Conservation (phyloP, 2,888 invertebrate genomes). For the Teleogryllus oceanicus region DNA sequence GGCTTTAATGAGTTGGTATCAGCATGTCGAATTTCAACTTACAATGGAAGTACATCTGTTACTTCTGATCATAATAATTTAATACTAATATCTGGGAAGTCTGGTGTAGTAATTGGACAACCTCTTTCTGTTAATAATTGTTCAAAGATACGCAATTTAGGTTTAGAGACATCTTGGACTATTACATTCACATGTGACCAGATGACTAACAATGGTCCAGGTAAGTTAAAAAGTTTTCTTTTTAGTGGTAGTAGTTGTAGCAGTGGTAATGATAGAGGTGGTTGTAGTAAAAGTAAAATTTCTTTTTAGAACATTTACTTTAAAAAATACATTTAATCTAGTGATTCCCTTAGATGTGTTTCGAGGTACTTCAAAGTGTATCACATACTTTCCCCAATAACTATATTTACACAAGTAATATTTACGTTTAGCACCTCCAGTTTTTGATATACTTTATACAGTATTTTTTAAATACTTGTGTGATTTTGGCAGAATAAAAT, state of each 20-base stretch:
- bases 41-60: conserved; percentile 46
- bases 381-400: too few relatives aligned
- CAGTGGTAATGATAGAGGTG: conserved; percentile 28
- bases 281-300: conserved; percentile 29
- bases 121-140: conserved; percentile 30
- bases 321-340: background rate
- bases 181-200: conserved; percentile 33
- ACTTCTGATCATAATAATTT: conserved; percentile 56
- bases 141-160: conserved; percentile 23
- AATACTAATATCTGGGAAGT: conserved; percentile 66
- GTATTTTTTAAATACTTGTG: too few relatives aligned
- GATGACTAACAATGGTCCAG: background rate
- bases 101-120: conserved; percentile 54
- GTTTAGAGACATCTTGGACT: conserved; percentile 28
- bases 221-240: too few relatives aligned
- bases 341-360: background rate
- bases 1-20: conserved; percentile 66
- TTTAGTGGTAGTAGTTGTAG: too few relatives aligned
- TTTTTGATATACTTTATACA: too few relatives aligned
- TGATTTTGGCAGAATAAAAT: too few relatives aligned
- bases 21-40: conserved; percentile 50
- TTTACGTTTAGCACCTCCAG: too few relatives aligned
- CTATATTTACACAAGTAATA: too few relatives aligned
- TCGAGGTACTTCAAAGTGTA: background rate
- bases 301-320: background rate